phyloP scores from a whole-genome alignment of 2,797 vertebrate species.

The Mus spretus region DNA sequence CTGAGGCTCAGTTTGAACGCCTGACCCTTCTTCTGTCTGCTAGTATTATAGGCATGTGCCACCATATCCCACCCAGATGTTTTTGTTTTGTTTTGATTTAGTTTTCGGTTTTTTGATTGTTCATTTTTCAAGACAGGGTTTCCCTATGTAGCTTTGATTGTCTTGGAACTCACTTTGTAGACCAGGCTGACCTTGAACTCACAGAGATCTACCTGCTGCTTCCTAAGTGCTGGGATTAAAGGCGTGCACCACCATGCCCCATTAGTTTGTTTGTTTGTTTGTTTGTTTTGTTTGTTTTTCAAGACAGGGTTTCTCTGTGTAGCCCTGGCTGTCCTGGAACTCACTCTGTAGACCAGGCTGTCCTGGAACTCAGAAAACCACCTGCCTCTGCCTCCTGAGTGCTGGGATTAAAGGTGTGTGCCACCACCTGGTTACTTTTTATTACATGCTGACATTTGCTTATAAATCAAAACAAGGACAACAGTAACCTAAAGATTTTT shows the following conservation, averaged over 20 bases:
- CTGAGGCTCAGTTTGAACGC: not conserved
- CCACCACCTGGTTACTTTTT: not conserved
- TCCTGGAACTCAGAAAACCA: not conserved
- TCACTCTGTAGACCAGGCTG: not conserved
- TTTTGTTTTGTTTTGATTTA: not conserved
- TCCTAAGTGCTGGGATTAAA: not conserved
- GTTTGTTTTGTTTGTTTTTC: not conserved
- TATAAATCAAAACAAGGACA: constrained; percentile 51
- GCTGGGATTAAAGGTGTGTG: not conserved
- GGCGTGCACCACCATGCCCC: not conserved
- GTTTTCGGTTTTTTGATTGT: not conserved
- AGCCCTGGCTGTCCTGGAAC: not conserved
- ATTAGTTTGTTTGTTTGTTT: not conserved
- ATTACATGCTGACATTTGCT: constrained; percentile 5
- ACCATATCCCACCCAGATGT: not conserved
- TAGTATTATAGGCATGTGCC: not conserved
- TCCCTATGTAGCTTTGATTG: not conserved
- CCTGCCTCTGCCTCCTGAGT: not conserved
- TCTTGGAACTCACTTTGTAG: not conserved
- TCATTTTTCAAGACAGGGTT: not conserved
- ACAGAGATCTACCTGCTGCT: not conserved
- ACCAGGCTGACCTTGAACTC: not conserved
- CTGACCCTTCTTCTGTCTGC: not conserved
- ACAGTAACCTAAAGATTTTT: constrained; percentile 26
- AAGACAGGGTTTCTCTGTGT: not conserved